Evolutionary conservation across 2,888 invertebrate genomes (phyloP).

Genomic region (Ornithoptera priamus): DNA sequence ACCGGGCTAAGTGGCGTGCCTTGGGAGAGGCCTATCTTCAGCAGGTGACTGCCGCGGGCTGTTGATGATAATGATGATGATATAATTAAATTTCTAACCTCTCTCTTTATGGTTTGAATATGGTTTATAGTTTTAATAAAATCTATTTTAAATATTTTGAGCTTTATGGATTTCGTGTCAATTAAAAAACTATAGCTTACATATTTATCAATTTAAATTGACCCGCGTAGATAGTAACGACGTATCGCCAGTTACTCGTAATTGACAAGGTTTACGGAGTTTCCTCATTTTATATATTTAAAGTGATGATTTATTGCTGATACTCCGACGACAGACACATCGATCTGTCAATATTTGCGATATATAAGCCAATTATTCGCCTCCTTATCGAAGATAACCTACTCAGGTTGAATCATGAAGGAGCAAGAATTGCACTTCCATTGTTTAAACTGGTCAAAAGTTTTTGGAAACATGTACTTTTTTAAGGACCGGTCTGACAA

Average conservation of each 20-base stretch:
- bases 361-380: slow-evolving; percentile 19
- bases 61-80: no score
- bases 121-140: not conserved
- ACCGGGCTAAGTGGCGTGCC: no score
- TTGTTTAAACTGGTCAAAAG: not conserved
- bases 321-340: slow-evolving; percentile 16
- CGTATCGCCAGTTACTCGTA: slow-evolving; percentile 11
- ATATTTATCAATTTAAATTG: slow-evolving; percentile 7
- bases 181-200: not conserved
- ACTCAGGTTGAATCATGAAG: slow-evolving; percentile 6
- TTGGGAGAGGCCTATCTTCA: no score
- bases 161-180: not conserved
- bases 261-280: slow-evolving; percentile 20
- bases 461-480: no score
- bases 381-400: slow-evolving; percentile 11
- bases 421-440: not conserved
- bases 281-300: slow-evolving; percentile 23
- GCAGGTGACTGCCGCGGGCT: no score
- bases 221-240: slow-evolving; percentile 11
- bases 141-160: not conserved
- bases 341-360: slow-evolving; percentile 21
- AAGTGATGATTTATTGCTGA: slow-evolving; percentile 12
- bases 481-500: no score
- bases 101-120: not conserved
- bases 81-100: no score